phyloP scores from a whole-genome alignment of 2,888 invertebrate genomes.

The Caenorhabditis macrosperma region DNA sequence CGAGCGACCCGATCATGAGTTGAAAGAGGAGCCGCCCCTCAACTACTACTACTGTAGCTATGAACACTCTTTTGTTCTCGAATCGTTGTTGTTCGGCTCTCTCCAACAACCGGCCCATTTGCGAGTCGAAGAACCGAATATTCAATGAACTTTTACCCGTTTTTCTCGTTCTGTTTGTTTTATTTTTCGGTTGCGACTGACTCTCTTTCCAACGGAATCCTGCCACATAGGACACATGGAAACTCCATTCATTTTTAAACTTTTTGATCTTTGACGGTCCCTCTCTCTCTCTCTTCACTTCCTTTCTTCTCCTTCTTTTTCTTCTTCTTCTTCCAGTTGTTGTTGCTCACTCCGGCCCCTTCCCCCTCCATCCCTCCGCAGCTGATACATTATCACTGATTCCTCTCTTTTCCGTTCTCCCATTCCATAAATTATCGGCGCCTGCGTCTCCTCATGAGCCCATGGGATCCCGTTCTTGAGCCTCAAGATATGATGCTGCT shows the following conservation, averaged over 20 bases:
- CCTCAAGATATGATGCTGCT: constrained; percentile 24
- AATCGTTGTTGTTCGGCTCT: constrained; percentile 9
- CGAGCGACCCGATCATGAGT: too few relatives aligned
- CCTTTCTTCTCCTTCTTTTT: background rate
- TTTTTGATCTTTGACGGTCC: background rate
- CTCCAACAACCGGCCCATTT: background rate
- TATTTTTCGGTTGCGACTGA: background rate
- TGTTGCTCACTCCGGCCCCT: background rate
- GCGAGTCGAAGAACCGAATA: constrained; percentile 13
- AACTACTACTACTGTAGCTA: background rate
- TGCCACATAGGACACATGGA: background rate
- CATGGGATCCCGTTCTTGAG: constrained; percentile 4
- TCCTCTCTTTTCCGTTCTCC: constrained; percentile 7
- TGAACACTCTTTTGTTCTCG: background rate
- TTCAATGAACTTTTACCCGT: constrained; percentile 21
- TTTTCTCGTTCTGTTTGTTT: background rate
- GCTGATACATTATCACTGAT: constrained; percentile 50
- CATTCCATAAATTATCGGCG: constrained; percentile 41
- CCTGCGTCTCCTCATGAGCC: constrained; percentile 13
- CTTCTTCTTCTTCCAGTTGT: background rate
- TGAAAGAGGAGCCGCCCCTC: too few relatives aligned
- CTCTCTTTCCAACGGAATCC: background rate
- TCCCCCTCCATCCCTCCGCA: constrained; percentile 7
- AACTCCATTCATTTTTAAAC: constrained; percentile 36
- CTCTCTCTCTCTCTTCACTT: constrained; percentile 15